Evolutionary conservation across 2,888 invertebrate species (phyloP), one percentile per base, ranked within the genome.

Genomic region (Temnothorax unifasciatus): DNA sequence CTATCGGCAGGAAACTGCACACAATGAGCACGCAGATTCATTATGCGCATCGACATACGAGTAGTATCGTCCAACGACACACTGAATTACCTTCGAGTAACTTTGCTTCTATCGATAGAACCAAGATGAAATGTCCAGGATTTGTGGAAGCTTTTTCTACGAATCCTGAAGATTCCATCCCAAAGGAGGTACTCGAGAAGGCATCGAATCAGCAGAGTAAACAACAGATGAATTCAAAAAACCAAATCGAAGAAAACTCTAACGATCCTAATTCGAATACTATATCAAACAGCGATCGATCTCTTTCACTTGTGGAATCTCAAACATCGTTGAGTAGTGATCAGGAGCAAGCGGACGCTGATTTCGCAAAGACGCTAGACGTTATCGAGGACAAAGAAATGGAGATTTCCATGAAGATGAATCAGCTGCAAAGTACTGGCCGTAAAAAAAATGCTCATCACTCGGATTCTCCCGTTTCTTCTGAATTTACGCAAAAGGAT

Each of bases 1-100:
- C 47, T 6, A 52, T 21, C 21, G 73, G 15, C 21, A 90, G 83
- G 82, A 90, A 85, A 18, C 15, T 90, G 13, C 90, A 90, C 52
- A 90, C 90, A 8, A 52, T 21, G 11, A n/a, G 66, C 3, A 15
- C 34, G 1, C 68, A 68, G 15, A 52, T 76, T 52, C 76, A 29
- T 41, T 52, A 63, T 18, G 0, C 21, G 11, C 59, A 73, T 73
- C 34, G 29, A 13, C n/a, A 52, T 63, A 15, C 8, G 5, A 75
- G 21, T 50, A 52, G 4, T 4, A 38, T 15, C 8, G 25, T 15
- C 6, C 54, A 41, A 44, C n/a, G 34, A 52, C 9, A 13, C 4
- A 8, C 9, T 68, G 29, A 4, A 11, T 52, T 21, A 34, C 52
- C 54, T 76, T 50, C 76, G 25, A 47, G n/a, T 8, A 25, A 38